Base-by-base conservation (phyloP, 2,797 vertebrate genomes). In the Cetoscarus ocellatus region DNA sequence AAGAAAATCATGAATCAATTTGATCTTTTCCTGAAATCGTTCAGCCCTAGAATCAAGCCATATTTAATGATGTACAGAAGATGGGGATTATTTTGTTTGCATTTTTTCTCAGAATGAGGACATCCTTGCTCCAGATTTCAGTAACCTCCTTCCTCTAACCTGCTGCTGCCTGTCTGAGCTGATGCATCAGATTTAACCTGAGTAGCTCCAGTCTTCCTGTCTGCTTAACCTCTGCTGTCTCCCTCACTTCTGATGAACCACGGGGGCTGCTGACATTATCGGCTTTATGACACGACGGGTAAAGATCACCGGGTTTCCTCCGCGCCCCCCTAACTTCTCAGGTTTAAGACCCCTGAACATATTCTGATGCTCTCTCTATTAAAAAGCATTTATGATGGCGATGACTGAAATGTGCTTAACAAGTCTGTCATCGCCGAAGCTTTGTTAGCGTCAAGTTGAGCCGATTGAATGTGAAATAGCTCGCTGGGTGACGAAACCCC, bases 391-490 rank as follows among this genome's bases (percentile, higher is more conserved):
- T 90, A 88, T 75, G 77, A 86, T 60, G 52, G 63, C 74, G 19
- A 50, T 67, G 77, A 75, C 85, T 55, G 59, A 92, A 91, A 90
- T 90, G 65, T 59, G 74, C 78, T 91, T 81, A 91, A 92, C 82
- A 84, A 86, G 81, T 87, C 84, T 87, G 88, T 92, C 87, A 84
- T 86, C 63, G 67, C 75, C 17, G 36, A 40, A 8, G 80, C 70
- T 88, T 87, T 89, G 81, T 90, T 74, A 77, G 61, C 76, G 14
- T 73, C 70, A n/a, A 27, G 18, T 70, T 60, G 78, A 89, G 70
- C 70, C 76, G 73, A 93, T 92, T 61, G 73, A 80, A 93, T 84
- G 85, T 91, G 88, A 92, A 92, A 52, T 60, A 65, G 77, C 81
- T 80, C n/a, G 73, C 80, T 78, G 83, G 73, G 88, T 70, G 72